Base-by-base conservation (phyloP, 2,797 vertebrate species). In the Micromesistius poutassou region DNA sequence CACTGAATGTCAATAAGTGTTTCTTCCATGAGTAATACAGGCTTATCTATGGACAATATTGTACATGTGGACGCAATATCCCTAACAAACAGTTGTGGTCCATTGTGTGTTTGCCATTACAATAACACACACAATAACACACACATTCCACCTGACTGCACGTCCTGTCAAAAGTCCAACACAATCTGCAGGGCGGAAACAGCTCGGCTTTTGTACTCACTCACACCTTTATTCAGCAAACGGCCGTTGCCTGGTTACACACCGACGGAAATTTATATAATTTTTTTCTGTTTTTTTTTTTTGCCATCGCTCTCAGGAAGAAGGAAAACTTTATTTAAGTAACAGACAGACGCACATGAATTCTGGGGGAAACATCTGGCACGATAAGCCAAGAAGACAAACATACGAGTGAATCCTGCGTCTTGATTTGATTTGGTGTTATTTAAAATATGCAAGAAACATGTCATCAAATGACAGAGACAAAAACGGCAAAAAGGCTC, bases 271-370 rank as follows among this genome's bases (percentile, higher is more conserved):
- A 55, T 22, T 19, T 22, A 5, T 5, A 22, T 22, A 1, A 22
- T 22, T 19, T 19, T 55, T 55, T 62, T 62, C 4, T 8, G 75
- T 74, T 81, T 31, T 72, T 71, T 38, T 75, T 16, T 72, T 30
- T 33, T 55, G 40, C 40, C 10, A 2, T 42, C 40, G 1, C 46
- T 16, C 46, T 55, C 87, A 87, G 84, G 86, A 88, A 89, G 83
- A 62, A 76, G 84, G 83, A 85, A 85, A 89, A 88, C 89, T 75
- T 89, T 84, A 85, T 86, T 89, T 89, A 90, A 91, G 83, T 85
- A 90, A 30, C 90, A 92, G 91, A 92, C 89, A 91, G 81, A 80
- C 83, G 84, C 83, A 83, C 71, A 8, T 73, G 82, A 87, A 86
- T 90, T 88, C 83, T 82, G 83, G 80, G 80, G 77, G 55, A 81